These are phyloP conservation scores for Drosophila albomicans DNA, from an alignment of 1,140 invertebrate genomes.

Conservation along the genomic window DNA sequence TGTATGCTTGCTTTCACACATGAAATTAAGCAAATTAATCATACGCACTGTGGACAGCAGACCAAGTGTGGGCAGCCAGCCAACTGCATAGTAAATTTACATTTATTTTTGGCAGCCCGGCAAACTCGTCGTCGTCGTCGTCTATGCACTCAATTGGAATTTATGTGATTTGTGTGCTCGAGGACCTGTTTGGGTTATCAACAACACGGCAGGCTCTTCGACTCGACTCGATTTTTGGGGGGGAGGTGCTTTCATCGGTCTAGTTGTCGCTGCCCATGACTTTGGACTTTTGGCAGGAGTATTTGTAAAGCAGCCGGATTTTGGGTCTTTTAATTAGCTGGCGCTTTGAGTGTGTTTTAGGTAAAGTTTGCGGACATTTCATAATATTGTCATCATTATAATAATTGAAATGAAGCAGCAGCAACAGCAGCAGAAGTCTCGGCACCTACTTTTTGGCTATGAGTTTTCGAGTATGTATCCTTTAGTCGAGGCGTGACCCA, in stretches of 20 bases:
- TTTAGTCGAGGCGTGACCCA: constrained; percentile 53
- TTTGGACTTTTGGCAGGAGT: constrained; percentile 60
- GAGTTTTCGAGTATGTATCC: constrained; percentile 15
- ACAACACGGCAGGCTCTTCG: constrained; percentile 66
- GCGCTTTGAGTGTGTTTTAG: constrained; percentile 21
- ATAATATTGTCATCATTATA: constrained; percentile 77
- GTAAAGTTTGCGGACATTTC: constrained; percentile 59
- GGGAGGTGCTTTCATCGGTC: neutral
- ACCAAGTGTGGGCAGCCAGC: neutral
- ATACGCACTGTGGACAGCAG: constrained; percentile 62
- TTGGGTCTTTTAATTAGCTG: constrained; percentile 76
- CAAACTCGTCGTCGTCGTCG: constrained; percentile 66
- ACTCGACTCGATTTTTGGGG: constrained; percentile 1
- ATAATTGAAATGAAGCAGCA: constrained; percentile 75
- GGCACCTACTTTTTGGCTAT: constrained; percentile 1
- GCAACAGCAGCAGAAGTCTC: constrained; percentile 26
- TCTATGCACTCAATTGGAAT: constrained; percentile 84
- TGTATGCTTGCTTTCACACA: constrained; percentile 13
- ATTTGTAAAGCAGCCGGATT: constrained; percentile 25
- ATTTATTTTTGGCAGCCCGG: constrained; percentile 64
- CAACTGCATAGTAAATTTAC: constrained; percentile 78
- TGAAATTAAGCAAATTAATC: constrained; percentile 74
- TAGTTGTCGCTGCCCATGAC: constrained; percentile 51
- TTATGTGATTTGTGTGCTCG: constrained; percentile 84
- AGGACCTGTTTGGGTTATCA: constrained; percentile 82